Evolutionary conservation across 2,797 vertebrate genomes (phyloP).

Genomic region (Galagoides demidoff): DNA sequence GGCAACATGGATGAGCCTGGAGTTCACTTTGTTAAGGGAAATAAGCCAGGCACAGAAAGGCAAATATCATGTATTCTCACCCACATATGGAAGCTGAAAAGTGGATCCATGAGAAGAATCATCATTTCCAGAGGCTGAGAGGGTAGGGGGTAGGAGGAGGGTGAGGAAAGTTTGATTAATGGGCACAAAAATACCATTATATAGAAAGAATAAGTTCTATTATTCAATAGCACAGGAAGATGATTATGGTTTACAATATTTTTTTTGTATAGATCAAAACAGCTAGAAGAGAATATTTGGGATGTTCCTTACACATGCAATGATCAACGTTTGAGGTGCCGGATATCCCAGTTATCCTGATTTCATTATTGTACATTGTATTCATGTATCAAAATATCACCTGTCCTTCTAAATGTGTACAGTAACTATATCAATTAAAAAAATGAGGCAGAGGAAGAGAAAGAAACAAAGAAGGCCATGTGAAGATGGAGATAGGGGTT

Average conservation of each 20-base stretch:
- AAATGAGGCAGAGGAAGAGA: neutral
- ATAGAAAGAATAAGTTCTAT: neutral
- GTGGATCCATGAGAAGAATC: neutral
- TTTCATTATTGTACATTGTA: neutral
- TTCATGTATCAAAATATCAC: neutral
- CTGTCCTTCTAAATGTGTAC: neutral
- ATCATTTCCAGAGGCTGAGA: neutral
- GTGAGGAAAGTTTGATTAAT: neutral
- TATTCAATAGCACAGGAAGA: neutral
- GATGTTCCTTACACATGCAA: neutral
- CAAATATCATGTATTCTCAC: neutral
- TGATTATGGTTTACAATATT: neutral
- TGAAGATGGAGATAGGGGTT: neutral
- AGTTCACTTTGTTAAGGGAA: neutral
- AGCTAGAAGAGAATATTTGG: neutral
- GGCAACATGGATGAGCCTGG: neutral
- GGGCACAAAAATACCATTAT: neutral
- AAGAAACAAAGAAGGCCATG: neutral
- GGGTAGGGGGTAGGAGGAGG: neutral
- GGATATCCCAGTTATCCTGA: neutral
- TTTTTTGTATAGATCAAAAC: neutral
- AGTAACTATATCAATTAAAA: neutral
- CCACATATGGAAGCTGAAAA: neutral
- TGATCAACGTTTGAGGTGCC: neutral
- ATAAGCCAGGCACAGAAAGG: neutral